A percentile compares a stretch with the other conserved stretches of the same genome.
phyloP scores from a whole-genome alignment of 2,113 vertebrate genomes.

The Nesogale talazaci region DNA sequence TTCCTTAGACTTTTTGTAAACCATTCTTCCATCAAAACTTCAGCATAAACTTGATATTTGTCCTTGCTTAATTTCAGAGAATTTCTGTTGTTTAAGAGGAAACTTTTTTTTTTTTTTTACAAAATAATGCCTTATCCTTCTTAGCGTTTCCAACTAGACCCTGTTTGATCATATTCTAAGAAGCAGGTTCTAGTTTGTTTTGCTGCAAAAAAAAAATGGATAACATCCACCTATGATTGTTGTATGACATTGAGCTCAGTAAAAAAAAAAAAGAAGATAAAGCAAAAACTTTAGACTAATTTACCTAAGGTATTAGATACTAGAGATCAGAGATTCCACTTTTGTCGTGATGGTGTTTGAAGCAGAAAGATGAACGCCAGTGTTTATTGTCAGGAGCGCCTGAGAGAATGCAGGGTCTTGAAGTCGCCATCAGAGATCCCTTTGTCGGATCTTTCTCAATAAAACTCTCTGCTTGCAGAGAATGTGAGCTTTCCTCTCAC shows the following conservation, averaged over 20 bases:
- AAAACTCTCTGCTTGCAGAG: not conserved
- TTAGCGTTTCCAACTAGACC: too few species aligned
- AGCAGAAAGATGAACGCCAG: fast-evolving
- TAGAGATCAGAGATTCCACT: not conserved
- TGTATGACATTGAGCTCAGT: not conserved
- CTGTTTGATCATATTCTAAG: too few species aligned
- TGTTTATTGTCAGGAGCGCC: not conserved
- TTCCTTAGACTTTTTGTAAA: too few species aligned
- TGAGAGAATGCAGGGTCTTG: not conserved
- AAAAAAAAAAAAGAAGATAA: not conserved
- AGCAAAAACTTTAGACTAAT: not conserved
- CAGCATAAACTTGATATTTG: too few species aligned
- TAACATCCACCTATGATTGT: not conserved
- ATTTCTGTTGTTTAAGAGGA: too few species aligned
- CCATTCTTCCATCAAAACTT: too few species aligned
- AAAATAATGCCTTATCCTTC: too few species aligned
- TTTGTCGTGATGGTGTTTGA: not conserved
- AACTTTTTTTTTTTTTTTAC: too few species aligned
- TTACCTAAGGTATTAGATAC: not conserved
- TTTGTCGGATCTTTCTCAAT: conserved; percentile 3
- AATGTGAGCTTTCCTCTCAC: not conserved
- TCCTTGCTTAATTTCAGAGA: too few species aligned
- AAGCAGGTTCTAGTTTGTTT: too few species aligned
- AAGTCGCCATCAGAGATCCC: not conserved
- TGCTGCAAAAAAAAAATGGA: too few species aligned